A percentile compares a stretch with the other conserved stretches of the same genome.
These are phyloP conservation scores for Sminthurinus aureus DNA, from an alignment of 2,888 invertebrate genomes.

Conservation along the genomic window DNA sequence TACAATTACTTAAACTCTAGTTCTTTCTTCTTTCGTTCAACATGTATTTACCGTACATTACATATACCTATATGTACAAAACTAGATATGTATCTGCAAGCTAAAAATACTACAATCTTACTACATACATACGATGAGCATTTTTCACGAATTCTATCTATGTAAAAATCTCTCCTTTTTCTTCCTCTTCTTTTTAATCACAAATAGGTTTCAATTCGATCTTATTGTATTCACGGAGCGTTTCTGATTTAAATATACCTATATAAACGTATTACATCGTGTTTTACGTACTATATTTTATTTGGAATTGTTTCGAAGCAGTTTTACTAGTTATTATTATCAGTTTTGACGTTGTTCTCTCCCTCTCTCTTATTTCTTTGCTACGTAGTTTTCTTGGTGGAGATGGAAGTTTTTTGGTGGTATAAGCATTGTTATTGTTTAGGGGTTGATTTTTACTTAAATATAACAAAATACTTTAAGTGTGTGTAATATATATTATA, in stretches of 20 bases:
- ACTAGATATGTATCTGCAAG: neutral
- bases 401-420: no score
- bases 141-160: neutral
- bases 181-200: no score
- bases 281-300: slow-evolving; percentile 2
- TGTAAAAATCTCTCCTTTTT: neutral
- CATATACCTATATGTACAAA: neutral
- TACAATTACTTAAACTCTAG: no score
- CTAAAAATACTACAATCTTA: neutral
- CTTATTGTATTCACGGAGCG: neutral
- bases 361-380: neutral
- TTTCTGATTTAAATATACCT: neutral
- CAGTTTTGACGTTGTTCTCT: neutral
- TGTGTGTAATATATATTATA: slow-evolving; percentile 5
- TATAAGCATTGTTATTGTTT: no score
- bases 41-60: neutral
- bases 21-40: neutral
- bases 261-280: neutral
- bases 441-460: no score
- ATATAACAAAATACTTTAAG: no score
- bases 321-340: no score
- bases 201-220: neutral
- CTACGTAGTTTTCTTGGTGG: neutral
- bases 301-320: no score
- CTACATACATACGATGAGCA: neutral